A percentile compares a stretch with the other conserved stretches of the same genome.
phyloP scores from a whole-genome alignment of 2,888 invertebrate genomes.

The Muschampia plurimacula region DNA sequence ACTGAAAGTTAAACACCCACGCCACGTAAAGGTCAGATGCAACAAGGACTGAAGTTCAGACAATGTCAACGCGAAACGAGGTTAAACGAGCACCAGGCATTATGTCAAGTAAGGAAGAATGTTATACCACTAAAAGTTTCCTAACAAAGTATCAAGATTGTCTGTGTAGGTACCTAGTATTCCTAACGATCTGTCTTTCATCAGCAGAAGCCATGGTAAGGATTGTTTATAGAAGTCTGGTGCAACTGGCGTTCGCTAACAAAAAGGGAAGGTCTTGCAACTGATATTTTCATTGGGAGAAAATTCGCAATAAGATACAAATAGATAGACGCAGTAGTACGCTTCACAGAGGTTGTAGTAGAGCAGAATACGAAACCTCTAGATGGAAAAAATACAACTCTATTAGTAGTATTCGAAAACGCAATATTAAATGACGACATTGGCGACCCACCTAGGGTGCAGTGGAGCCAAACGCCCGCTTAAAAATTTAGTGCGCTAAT shows the following conservation, averaged over 20 bases:
- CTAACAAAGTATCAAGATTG: not conserved
- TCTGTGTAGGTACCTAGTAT: not conserved
- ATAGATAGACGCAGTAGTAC: too few species aligned
- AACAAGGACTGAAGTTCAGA: slow-evolving; percentile 7
- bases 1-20: slow-evolving; percentile 11
- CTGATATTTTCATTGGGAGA: too few species aligned
- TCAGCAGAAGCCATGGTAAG: not conserved
- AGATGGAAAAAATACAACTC: too few species aligned
- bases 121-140: not conserved
- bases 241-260: not conserved
- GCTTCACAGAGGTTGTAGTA: too few species aligned
- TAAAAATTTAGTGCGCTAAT: too few species aligned
- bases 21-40: slow-evolving; percentile 54
- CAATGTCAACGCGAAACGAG: slow-evolving; percentile 17
- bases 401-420: too few species aligned
- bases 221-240: not conserved
- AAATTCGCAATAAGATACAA: too few species aligned
- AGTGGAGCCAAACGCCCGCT: too few species aligned
- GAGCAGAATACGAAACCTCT: too few species aligned
- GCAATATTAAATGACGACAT: too few species aligned
- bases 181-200: not conserved
- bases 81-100: not conserved
- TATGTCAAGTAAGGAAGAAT: not conserved
- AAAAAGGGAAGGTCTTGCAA: not conserved
- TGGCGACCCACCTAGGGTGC: too few species aligned